These are phyloP conservation scores for Corynorhinus townsendii DNA, from an alignment of 2,113 vertebrate species.

Conservation along the genomic window DNA sequence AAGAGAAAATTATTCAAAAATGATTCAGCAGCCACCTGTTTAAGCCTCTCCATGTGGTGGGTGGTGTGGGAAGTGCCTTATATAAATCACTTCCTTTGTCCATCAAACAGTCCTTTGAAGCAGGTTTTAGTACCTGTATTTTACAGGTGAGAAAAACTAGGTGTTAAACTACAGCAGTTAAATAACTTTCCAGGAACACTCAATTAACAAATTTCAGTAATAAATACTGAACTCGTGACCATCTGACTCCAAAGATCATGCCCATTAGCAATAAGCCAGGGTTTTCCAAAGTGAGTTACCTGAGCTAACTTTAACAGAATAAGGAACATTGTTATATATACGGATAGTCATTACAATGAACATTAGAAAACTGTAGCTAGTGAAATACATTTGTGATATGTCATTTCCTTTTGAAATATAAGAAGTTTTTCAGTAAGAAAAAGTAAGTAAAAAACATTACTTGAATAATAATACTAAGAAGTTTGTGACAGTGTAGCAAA, in stretches of 20 bases:
- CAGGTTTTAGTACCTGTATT: neutral
- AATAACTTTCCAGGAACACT: neutral
- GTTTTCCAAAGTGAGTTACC: neutral
- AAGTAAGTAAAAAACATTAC: neutral
- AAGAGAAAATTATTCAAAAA: neutral
- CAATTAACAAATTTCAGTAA: neutral
- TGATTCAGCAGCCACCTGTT: neutral
- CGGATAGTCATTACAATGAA: neutral
- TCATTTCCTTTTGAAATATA: neutral
- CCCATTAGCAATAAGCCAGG: neutral
- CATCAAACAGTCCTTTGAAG: neutral
- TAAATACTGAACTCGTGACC: neutral
- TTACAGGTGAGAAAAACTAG: neutral
- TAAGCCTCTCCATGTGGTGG: neutral
- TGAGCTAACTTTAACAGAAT: neutral
- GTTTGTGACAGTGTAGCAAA: neutral
- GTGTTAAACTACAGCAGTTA: neutral
- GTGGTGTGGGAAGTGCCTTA: neutral
- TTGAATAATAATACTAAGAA: neutral
- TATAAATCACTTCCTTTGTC: neutral
- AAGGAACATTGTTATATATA: neutral
- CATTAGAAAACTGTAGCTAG: neutral
- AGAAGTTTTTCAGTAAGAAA: neutral
- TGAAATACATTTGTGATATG: neutral
- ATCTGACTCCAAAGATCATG: neutral